Evolutionary conservation across 2,888 invertebrate genomes (phyloP).

Genomic region (Cephus pulcher): DNA sequence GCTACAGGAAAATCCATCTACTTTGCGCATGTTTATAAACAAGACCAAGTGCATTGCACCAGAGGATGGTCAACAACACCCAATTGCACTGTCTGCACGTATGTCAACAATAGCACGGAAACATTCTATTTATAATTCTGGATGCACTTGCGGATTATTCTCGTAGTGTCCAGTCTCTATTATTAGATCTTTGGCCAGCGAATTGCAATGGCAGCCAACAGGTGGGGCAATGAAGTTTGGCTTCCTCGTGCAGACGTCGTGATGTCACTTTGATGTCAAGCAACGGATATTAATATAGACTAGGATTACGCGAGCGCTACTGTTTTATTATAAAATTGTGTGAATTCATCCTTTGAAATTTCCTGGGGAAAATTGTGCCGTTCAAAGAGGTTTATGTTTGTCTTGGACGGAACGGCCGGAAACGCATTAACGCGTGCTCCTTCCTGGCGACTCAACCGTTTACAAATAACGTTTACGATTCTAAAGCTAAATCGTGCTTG

Average conservation of each 20-base stretch:
- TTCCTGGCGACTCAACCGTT: neutral
- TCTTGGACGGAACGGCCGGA: neutral
- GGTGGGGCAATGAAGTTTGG: conserved; percentile 34
- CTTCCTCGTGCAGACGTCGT: neutral
- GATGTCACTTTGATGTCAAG: neutral
- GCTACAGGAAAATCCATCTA: neutral
- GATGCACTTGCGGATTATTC: conserved; percentile 41
- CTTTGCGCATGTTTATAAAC: neutral
- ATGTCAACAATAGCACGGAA: conserved; percentile 22
- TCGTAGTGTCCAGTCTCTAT: conserved; percentile 29
- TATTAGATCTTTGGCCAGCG: conserved; percentile 29
- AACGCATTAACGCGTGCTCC: neutral
- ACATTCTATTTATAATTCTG: conserved; percentile 27
- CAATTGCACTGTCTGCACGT: neutral
- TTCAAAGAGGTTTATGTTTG: neutral
- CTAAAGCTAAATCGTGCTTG: neutral
- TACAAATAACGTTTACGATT: neutral
- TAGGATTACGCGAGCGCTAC: neutral
- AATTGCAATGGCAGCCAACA: conserved; percentile 37
- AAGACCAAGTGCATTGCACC: neutral
- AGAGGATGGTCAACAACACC: neutral
- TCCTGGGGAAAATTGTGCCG: neutral
- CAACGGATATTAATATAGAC: neutral
- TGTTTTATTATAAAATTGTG: neutral
- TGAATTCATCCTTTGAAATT: neutral